These are phyloP conservation scores for Burhinus oedicnemus DNA, from an alignment of 2,113 vertebrate species.

Conservation along the genomic window DNA sequence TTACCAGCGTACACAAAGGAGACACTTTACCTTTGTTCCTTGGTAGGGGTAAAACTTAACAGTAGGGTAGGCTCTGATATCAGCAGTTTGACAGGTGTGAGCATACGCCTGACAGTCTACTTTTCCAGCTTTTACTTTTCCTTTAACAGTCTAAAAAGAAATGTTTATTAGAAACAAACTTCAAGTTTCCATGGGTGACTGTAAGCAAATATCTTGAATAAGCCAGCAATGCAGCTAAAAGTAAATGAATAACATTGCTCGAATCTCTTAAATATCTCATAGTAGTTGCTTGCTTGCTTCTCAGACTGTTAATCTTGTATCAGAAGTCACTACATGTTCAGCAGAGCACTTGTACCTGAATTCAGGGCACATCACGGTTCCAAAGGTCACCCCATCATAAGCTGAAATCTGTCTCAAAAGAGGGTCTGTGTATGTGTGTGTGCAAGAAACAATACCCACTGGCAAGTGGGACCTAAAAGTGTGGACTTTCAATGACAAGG, in stretches of 20 bases:
- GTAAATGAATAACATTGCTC: not conserved
- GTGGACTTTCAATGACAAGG: not conserved
- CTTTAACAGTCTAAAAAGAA: conserved; percentile 85
- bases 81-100: conserved; percentile 87
- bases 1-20: not conserved
- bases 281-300: not conserved
- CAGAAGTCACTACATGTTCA: accelerated
- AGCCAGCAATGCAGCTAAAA: not conserved
- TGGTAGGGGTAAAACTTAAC: conserved; percentile 87
- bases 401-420: not conserved
- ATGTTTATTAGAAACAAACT: not conserved
- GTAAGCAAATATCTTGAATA: not conserved
- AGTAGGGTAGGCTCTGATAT: conserved; percentile 90
- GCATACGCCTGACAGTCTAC: conserved; percentile 91
- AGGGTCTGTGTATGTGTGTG: not conserved
- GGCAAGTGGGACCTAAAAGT: not conserved
- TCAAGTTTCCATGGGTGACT: not conserved
- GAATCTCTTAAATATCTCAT: not conserved
- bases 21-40: conserved; percentile 78
- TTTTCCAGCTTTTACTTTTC: conserved; percentile 90
- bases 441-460: not conserved
- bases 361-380: not conserved
- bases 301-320: not conserved
- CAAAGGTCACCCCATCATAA: not conserved
- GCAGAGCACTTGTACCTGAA: not conserved